phyloP scores from a whole-genome alignment of 2,113 vertebrate species.

The Cercocebus atys region DNA sequence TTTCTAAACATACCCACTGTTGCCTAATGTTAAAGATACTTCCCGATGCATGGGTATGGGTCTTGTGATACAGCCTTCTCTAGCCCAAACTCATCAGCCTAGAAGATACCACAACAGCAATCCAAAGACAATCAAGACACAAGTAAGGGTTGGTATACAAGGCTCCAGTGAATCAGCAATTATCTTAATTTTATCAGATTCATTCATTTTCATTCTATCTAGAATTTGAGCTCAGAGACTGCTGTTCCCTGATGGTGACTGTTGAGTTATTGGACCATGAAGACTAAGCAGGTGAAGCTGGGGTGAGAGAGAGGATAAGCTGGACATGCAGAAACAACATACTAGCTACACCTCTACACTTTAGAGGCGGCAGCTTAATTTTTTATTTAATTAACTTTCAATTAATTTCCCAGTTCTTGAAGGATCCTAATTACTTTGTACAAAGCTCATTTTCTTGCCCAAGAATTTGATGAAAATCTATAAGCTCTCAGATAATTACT shows the following conservation, averaged over 20 bases:
- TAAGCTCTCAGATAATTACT: slow-evolving; percentile 18
- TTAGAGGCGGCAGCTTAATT: background rate
- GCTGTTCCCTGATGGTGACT: background rate
- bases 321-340: background rate
- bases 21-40: background rate
- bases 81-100: background rate
- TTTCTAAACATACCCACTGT: background rate
- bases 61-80: background rate
- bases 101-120: background rate
- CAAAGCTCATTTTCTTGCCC: background rate
- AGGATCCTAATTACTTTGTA: background rate
- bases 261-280: background rate
- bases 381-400: no score
- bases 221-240: background rate
- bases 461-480: background rate
- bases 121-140: background rate
- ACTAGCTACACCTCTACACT: background rate
- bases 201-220: background rate
- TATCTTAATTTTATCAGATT: background rate
- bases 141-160: background rate
- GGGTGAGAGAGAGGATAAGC: background rate
- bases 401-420: background rate
- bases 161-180: background rate
- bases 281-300: background rate
- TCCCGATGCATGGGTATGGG: background rate